These are phyloP conservation scores for Mirza zaza DNA, from an alignment of 2,113 vertebrate genomes.

Conservation along the genomic window DNA sequence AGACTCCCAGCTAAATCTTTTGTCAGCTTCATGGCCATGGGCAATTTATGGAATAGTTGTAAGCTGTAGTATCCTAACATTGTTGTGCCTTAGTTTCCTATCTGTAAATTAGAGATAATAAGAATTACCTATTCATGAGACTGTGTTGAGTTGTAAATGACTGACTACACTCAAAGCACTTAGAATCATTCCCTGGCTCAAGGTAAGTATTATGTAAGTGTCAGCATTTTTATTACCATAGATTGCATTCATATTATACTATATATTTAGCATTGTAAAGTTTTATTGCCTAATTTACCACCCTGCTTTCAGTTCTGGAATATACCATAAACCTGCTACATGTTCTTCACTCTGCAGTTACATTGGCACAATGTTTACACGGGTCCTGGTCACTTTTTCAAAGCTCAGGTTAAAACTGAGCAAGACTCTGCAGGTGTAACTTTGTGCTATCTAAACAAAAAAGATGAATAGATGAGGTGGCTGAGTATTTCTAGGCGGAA, in stretches of 20 bases:
- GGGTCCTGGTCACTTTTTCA: background rate
- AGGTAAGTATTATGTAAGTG: background rate
- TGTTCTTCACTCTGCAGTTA: background rate
- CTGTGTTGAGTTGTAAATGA: background rate
- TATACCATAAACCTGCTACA: background rate
- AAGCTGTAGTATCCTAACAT: background rate
- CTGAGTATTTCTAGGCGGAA: slow-evolving; percentile 35
- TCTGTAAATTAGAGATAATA: background rate
- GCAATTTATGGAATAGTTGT: background rate
- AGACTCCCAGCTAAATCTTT: background rate
- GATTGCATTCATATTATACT: background rate
- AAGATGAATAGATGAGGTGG: slow-evolving; percentile 52
- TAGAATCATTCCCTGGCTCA: background rate
- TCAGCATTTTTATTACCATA: background rate
- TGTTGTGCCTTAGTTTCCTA: slow-evolving; percentile 7
- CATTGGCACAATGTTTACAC: background rate
- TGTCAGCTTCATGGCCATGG: background rate
- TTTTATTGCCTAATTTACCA: background rate
- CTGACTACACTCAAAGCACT: background rate
- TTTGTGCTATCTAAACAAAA: background rate
- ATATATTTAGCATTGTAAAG: background rate
- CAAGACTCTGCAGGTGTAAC: slow-evolving; percentile 16
- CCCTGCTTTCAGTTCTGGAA: background rate
- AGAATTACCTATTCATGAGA: slow-evolving; percentile 6
- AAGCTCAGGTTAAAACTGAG: slow-evolving; percentile 44